A percentile compares a stretch with the other conserved stretches of the same genome.
Conservation (phyloP, 2,797 vertebrate genomes). For the Merluccius polli region DNA sequence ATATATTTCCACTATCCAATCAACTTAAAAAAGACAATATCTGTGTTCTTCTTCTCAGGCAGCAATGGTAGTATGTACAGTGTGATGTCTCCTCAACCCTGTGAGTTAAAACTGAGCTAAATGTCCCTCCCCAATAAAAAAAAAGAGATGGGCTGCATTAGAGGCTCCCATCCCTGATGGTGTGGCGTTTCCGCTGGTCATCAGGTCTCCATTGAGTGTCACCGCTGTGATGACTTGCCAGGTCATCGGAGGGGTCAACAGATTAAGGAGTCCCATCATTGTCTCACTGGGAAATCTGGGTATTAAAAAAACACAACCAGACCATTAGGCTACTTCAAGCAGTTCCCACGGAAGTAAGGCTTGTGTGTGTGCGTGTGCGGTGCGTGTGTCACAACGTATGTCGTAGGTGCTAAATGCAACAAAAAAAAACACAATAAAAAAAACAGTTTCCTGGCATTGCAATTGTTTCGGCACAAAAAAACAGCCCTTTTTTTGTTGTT, state of each 20-base stretch:
- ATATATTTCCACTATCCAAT: too few relatives aligned
- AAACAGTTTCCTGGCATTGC: too few relatives aligned
- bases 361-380: too few relatives aligned
- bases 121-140: not conserved
- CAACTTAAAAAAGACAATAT: too few relatives aligned
- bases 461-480: too few relatives aligned
- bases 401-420: too few relatives aligned
- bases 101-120: not conserved
- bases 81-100: not conserved
- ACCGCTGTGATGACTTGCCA: slow-evolving; percentile 15
- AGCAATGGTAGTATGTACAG: not conserved
- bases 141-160: not conserved
- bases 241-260: slow-evolving; percentile 39
- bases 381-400: too few relatives aligned
- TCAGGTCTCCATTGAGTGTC: slow-evolving; percentile 29
- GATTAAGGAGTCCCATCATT: slow-evolving; percentile 33
- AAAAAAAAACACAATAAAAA: too few relatives aligned
- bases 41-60: too few relatives aligned
- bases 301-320: slow-evolving; percentile 23
- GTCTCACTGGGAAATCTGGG: slow-evolving; percentile 25
- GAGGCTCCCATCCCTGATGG: not conserved
- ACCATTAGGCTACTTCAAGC: not conserved
- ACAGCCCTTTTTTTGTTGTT: too few relatives aligned
- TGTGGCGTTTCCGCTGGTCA: slow-evolving; percentile 15
- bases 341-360: not conserved